These are phyloP conservation scores for Agonopterix arenella DNA, from an alignment of 2,888 invertebrate species.

Conservation along the genomic window DNA sequence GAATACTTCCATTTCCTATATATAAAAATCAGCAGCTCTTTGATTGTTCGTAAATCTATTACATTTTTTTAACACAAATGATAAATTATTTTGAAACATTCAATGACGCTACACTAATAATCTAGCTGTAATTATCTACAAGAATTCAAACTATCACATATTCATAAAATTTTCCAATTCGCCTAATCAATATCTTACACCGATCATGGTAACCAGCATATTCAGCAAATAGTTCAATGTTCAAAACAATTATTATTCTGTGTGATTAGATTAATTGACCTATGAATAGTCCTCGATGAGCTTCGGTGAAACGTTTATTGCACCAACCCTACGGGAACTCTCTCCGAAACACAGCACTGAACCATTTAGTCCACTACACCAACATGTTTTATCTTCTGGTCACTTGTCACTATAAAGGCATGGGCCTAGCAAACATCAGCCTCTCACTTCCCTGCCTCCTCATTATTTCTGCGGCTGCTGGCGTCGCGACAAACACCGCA, in stretches of 20 bases:
- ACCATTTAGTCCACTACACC: neutral
- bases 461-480: conserved; percentile 64
- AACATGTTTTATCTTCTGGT: neutral
- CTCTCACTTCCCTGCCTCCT: conserved; percentile 63
- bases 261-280: neutral
- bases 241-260: neutral
- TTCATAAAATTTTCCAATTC: too few relatives aligned
- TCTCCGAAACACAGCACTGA: neutral
- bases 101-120: too few relatives aligned
- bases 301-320: too few relatives aligned
- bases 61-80: too few relatives aligned
- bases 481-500: conserved; percentile 60
- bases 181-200: too few relatives aligned
- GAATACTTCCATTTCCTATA: too few relatives aligned
- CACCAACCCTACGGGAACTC: neutral
- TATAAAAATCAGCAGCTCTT: too few relatives aligned
- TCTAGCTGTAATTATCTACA: too few relatives aligned
- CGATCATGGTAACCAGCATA: too few relatives aligned
- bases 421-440: conserved; percentile 60
- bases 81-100: too few relatives aligned
- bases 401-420: conserved; percentile 37
- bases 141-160: too few relatives aligned
- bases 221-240: neutral
- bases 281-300: neutral
- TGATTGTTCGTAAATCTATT: too few relatives aligned